Conservation (phyloP, 2,113 vertebrate species). For the Ia io region DNA sequence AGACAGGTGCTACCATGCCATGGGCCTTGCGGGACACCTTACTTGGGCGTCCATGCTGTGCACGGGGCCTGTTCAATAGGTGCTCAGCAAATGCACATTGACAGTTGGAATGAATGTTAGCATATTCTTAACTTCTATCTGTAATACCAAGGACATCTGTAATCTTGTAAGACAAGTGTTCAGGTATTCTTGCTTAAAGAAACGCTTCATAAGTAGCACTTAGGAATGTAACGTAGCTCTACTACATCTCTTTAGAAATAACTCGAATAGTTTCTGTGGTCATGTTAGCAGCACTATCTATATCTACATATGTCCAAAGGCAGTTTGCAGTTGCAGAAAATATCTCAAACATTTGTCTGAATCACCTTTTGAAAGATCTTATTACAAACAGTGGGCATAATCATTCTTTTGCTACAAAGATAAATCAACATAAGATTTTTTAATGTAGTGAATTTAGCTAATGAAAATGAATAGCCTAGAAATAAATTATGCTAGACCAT, state of each 20-base stretch:
- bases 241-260: neutral
- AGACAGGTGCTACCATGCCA: neutral
- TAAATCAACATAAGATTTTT: neutral
- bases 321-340: neutral
- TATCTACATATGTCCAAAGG: neutral
- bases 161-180: neutral
- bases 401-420: neutral
- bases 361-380: slow-evolving; percentile 6
- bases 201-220: neutral
- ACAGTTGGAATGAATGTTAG: neutral
- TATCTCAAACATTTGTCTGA: neutral
- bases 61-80: neutral
- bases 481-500: neutral
- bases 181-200: neutral
- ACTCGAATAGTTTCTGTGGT: neutral
- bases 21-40: neutral
- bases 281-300: neutral
- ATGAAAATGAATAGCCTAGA: slow-evolving; percentile 11
- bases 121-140: neutral
- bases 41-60: accelerated
- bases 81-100: neutral
- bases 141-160: neutral
- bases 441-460: slow-evolving; percentile 16
- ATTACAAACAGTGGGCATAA: neutral
- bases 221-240: neutral